Evolutionary conservation across 1,140 invertebrate species (phyloP), one percentile per base, ranked within the genome.

Genomic region (Meloidogyne exigua): DNA sequence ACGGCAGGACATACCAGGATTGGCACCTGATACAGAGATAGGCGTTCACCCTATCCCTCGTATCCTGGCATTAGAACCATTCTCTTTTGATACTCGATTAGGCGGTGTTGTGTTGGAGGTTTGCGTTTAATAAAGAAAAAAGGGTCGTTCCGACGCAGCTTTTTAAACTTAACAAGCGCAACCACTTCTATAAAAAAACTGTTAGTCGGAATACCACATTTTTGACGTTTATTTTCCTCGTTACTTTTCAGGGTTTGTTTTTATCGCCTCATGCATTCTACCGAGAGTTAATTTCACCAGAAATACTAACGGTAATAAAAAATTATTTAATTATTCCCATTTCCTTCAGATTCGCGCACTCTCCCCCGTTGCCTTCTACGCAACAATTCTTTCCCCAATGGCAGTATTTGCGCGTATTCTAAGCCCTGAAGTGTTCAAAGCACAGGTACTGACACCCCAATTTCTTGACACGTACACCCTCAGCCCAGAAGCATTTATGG

Each of bases 351-450:
- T 80, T 23, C 65, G 69, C 25, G 80, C 44, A 18, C 71, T 81
- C 10, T 67, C 49, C 13, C 80, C 80, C 4, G 28, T 66, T 5
- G 80, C 80, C 13, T 81, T 81, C 39, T 36, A 49, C n/a, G 49
- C 77, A 23, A 62, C 75, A 21, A 65, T 81, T 36, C 23, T 84
- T 25, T 76, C 72, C 13, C 80, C 80, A 18, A 42, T 28, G 28
- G 66, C 72, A 25, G 23, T 77, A n/a, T 42, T 63, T 44, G 76
- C 78, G 2, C 44, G 44, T 57, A 66, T 81, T 44, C 70, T 81
- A 28, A 68, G 64, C 13, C 80, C 80, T n/a, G 80, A 83, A 26
- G 81, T 70, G 12, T 81, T 81, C 67, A 78, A 81, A 21, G 69
- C 82, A 7, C 44, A 81, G 18, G 57, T 81, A n/a, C 28, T 81